phyloP scores from a whole-genome alignment of 2,888 invertebrate genomes.

The Germaria angustata region DNA sequence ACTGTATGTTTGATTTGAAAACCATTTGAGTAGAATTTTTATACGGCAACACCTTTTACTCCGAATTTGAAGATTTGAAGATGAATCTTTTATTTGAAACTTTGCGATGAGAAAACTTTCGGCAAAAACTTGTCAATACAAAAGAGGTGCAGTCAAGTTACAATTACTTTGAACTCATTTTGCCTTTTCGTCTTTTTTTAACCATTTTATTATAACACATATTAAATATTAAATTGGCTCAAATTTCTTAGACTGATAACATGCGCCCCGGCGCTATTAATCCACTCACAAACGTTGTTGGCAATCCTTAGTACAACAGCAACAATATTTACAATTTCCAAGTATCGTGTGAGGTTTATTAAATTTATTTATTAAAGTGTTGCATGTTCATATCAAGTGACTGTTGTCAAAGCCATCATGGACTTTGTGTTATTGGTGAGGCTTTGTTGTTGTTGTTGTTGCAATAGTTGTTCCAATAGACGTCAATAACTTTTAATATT shows the following conservation, averaged over 20 bases:
- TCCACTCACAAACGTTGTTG: neutral
- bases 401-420: constrained; percentile 52
- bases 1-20: no score
- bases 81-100: no score
- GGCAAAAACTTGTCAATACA: no score
- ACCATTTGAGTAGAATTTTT: no score
- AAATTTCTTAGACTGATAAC: neutral
- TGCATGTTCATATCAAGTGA: constrained; percentile 57
- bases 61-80: no score
- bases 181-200: no score
- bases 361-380: constrained; percentile 65
- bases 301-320: constrained; percentile 33
- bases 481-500: constrained; percentile 66
- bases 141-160: no score
- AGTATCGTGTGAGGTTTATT: constrained; percentile 62
- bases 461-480: constrained; percentile 46
- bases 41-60: no score
- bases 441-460: constrained; percentile 10
- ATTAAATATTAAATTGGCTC: neutral
- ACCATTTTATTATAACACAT: no score
- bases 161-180: no score
- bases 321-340: constrained; percentile 24
- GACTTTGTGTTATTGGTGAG: constrained; percentile 38
- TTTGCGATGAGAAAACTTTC: no score
- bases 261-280: neutral